Evolutionary conservation across 2,888 invertebrate species (phyloP).

Genomic region (Pyrochroa serraticornis): DNA sequence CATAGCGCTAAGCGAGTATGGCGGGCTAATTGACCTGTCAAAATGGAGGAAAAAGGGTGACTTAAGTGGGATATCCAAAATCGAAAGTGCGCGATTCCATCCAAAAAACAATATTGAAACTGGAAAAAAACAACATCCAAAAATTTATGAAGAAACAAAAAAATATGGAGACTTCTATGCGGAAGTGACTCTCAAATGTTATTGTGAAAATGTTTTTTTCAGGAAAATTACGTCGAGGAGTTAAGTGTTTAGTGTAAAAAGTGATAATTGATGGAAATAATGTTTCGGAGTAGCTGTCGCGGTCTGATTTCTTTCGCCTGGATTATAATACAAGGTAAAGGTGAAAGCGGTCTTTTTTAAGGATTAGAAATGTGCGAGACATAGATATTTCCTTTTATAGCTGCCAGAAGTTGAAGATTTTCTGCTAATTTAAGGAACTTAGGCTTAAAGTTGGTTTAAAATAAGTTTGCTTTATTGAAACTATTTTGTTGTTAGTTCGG

Average conservation of each 20-base stretch:
- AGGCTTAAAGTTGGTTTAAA: background rate
- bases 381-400: too few species aligned
- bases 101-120: too few species aligned
- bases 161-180: constrained; percentile 24
- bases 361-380: background rate
- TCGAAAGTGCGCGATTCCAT: background rate
- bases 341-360: constrained; percentile 38
- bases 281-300: constrained; percentile 40
- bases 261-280: constrained; percentile 20
- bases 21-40: constrained; percentile 22
- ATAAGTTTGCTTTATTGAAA: too few species aligned
- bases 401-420: too few species aligned
- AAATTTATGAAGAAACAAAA: background rate
- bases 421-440: background rate
- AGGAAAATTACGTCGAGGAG: background rate
- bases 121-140: constrained; percentile 4
- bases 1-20: constrained; percentile 39
- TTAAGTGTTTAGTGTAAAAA: too few species aligned
- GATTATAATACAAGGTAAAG: constrained; percentile 43
- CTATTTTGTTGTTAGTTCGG: too few species aligned
- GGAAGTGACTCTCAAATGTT: constrained; percentile 7
- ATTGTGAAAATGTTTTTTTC: constrained; percentile 7
- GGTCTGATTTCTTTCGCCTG: constrained; percentile 46
- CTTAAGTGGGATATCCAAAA: background rate
- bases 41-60: constrained; percentile 30